Conservation (phyloP, 2,797 vertebrate genomes). For the Macroramphosus scolopax region DNA sequence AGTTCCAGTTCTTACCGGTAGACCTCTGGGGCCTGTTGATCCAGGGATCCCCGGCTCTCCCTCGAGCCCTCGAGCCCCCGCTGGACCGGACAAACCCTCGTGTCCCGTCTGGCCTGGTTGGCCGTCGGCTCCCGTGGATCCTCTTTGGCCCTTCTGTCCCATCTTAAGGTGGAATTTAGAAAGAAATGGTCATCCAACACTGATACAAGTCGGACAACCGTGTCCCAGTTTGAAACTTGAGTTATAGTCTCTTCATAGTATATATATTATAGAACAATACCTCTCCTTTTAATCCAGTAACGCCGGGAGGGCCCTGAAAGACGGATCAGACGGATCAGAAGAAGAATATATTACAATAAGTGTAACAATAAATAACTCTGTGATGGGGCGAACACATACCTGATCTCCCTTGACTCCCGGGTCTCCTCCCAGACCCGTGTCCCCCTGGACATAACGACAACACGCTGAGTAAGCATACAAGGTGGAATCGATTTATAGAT, state of each 20-base stretch:
- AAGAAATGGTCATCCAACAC: not conserved
- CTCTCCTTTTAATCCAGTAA: constrained; percentile 78
- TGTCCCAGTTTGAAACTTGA: no score
- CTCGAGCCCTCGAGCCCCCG: constrained; percentile 76
- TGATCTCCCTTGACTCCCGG: constrained; percentile 78
- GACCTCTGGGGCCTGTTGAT: constrained; percentile 76
- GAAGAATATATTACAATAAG: no score
- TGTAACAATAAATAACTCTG: no score
- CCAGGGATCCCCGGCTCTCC: constrained; percentile 77
- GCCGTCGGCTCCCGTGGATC: constrained; percentile 71
- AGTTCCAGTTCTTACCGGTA: constrained; percentile 68
- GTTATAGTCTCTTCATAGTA: no score
- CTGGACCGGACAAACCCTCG: constrained; percentile 73
- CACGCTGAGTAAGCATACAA: not conserved
- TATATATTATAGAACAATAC: constrained; percentile 43
- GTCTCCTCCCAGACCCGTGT: constrained; percentile 66
- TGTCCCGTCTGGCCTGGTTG: constrained; percentile 78
- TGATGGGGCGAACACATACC: constrained; percentile 51
- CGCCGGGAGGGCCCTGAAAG: constrained; percentile 77
- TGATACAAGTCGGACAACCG: not conserved
- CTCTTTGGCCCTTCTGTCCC: constrained; percentile 75
- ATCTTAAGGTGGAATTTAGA: constrained; percentile 44
- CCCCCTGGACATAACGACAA: constrained; percentile 63
- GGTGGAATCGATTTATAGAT: not conserved
- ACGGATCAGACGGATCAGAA: constrained; percentile 10